Base-by-base conservation (phyloP, 1,140 invertebrate species). In the Nymphalis io region DNA sequence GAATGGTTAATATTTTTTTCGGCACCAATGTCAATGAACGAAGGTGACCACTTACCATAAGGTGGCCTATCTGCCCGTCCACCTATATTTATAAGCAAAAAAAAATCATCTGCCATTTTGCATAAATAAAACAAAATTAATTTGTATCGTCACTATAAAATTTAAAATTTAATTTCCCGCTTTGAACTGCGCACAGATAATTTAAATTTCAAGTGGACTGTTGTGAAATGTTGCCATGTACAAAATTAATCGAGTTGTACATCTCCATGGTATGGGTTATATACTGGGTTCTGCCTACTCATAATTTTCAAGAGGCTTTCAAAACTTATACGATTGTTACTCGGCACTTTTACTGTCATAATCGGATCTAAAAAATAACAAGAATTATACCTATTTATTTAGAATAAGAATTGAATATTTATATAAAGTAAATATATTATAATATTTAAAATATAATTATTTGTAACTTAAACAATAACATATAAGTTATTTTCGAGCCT, bases 261-360 rank as follows among this genome's bases (percentile, higher is more conserved):
- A 3, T 79, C 68, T 62, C 71, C 70, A n/a, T 64, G 40, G 15
- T 62, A 38, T 67, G 70, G 44, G n/a, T 57, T 66, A 6, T 80
- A 75, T 0, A 76, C 78, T 20, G 18, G 10, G 11, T 82, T 84
- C 18, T 75, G 70, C 46, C 72, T 73, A 8, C 82, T 72, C 18
- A 89, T 68, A 61, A 71, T 81, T 10, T 79, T 78, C 21, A 88
- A 72, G 0, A 89, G 61, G 58, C 72, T 81, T 33, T 86, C 81
- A 20, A 85, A 76, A n/a, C 80, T 87, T 12, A 89, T 79, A 15
- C 83, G 81, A 58, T 83, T 82, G 21, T 73, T 76, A 23, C 65
- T 75, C 23, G 74, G 76, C 61, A 78, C 68, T 66, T 66, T 83
- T 51, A 86, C 51, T 10, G 79, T 83, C 8, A 69, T 68, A 55